These are phyloP conservation scores for Pogonocichla stellata DNA, from an alignment of 2,113 vertebrate species.

Conservation along the genomic window DNA sequence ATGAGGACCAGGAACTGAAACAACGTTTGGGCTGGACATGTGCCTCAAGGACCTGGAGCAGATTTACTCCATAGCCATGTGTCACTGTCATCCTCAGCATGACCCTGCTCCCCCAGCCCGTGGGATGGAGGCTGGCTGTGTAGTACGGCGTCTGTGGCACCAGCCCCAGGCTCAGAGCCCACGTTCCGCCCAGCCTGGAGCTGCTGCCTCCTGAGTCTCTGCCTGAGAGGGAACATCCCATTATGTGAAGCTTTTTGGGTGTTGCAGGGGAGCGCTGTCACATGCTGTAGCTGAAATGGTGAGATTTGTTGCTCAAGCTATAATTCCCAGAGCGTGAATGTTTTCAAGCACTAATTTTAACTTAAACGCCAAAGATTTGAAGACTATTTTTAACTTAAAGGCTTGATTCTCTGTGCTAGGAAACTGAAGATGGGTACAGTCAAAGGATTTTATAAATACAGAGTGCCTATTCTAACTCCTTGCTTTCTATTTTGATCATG, in stretches of 20 bases:
- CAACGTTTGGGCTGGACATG: too few species aligned
- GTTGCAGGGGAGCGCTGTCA: background rate
- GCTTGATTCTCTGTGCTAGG: slow-evolving; percentile 11
- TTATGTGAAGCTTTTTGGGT: background rate
- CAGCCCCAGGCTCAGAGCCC: background rate
- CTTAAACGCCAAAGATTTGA: slow-evolving; percentile 18
- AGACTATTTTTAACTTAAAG: slow-evolving; percentile 44
- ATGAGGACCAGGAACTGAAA: background rate
- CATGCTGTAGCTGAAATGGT: slow-evolving; percentile 40
- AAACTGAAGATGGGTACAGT: slow-evolving; percentile 18
- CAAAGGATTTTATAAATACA: slow-evolving; percentile 25
- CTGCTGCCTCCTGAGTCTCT: background rate
- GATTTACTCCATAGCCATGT: background rate
- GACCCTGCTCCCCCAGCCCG: accelerated
- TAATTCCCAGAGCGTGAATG: slow-evolving; percentile 41
- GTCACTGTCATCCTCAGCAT: background rate
- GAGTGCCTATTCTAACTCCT: background rate
- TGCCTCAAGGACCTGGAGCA: background rate
- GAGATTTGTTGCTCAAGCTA: slow-evolving; percentile 34
- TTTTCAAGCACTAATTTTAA: slow-evolving; percentile 57
- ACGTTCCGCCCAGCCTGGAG: background rate
- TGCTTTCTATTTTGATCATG: background rate
- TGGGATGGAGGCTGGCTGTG: background rate
- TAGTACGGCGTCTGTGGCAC: background rate
- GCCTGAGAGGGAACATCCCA: background rate